Conservation (phyloP, 2,797 vertebrate genomes). For the Protosalanx chinensis region DNA sequence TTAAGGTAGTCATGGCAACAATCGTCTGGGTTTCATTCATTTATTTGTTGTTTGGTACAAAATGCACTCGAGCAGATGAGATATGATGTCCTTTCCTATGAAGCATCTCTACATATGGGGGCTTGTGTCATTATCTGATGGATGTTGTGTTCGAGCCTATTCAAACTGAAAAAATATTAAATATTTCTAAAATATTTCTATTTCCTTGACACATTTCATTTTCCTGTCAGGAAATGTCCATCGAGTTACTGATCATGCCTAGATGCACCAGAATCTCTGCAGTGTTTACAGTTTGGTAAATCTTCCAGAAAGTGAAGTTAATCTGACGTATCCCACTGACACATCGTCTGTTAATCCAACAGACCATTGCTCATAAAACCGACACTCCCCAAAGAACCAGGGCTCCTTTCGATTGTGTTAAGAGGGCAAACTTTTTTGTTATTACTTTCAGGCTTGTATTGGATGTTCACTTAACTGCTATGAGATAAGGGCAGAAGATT, state of each 20-base stretch:
- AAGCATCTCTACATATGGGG: neutral
- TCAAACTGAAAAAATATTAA: constrained; percentile 64
- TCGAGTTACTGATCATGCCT: constrained; percentile 70
- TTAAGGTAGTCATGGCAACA: constrained; percentile 30
- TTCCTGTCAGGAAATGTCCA: constrained; percentile 29
- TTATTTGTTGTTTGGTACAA: neutral
- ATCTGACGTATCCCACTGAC: constrained; percentile 71
- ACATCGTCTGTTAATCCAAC: constrained; percentile 66
- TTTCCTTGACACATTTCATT: constrained; percentile 52
- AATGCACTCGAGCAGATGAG: neutral
- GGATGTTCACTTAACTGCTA: constrained; percentile 54
- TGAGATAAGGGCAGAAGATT: constrained; percentile 56
- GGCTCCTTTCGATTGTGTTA: constrained; percentile 61
- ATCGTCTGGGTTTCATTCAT: neutral
- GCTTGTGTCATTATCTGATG: neutral
- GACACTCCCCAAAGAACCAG: constrained; percentile 47
- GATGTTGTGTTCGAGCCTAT: constrained; percentile 28
- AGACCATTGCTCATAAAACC: constrained; percentile 64
- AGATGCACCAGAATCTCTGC: constrained; percentile 58
- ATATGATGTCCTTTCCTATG: neutral
- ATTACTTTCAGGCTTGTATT: constrained; percentile 53
- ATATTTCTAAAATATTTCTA: constrained; percentile 53
- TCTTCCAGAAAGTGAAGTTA: constrained; percentile 69
- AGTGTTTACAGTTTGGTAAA: constrained; percentile 64
- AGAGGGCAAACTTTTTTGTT: constrained; percentile 61